These are phyloP conservation scores for Anaspis maculata DNA, from an alignment of 2,888 invertebrate genomes.

Conservation along the genomic window DNA sequence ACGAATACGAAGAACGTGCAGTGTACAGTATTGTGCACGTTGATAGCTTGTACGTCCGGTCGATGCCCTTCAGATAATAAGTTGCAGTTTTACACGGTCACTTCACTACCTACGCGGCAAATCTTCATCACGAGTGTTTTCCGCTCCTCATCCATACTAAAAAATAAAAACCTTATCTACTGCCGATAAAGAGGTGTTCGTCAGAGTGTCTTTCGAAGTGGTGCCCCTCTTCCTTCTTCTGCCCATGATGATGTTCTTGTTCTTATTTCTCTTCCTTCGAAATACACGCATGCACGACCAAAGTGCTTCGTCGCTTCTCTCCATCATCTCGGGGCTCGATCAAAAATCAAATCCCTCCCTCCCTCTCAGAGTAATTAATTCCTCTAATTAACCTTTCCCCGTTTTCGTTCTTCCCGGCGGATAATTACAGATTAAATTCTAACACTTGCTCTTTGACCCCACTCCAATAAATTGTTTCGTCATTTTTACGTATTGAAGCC, in stretches of 20 bases:
- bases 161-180: too few relatives aligned
- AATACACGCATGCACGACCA: too few relatives aligned
- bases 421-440: constrained; percentile 20
- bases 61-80: constrained; percentile 16
- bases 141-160: constrained; percentile 11
- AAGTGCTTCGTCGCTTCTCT: not conserved
- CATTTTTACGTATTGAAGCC: constrained; percentile 8
- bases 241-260: too few relatives aligned
- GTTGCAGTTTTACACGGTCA: constrained; percentile 15
- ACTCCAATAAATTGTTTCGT: constrained; percentile 13
- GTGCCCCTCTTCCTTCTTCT: too few relatives aligned
- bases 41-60: constrained; percentile 14
- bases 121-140: constrained; percentile 12
- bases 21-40: constrained; percentile 15
- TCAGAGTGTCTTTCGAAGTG: too few relatives aligned
- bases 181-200: too few relatives aligned
- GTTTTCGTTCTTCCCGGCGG: constrained; percentile 7
- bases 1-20: constrained; percentile 13
- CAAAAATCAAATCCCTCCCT: constrained; percentile 5
- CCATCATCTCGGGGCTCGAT: not conserved
- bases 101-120: constrained; percentile 13
- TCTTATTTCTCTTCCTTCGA: too few relatives aligned
- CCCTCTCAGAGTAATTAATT: constrained; percentile 9
- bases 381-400: constrained; percentile 12
- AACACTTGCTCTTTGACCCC: constrained; percentile 18